Conservation (phyloP, 2,113 vertebrate genomes). For the Aldabrachelys gigantea region DNA sequence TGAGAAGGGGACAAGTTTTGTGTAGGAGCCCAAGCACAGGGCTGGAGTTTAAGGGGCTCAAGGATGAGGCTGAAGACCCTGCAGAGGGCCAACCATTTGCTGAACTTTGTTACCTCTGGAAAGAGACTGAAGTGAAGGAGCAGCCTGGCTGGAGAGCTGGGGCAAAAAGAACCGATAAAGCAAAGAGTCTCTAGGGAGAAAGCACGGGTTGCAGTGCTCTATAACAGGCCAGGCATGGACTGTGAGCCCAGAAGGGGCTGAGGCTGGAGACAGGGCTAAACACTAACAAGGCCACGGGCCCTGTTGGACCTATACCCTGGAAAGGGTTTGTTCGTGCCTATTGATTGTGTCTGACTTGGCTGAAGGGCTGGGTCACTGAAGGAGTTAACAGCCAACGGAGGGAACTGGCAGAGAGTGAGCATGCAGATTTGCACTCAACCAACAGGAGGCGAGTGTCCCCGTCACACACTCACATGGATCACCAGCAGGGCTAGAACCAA, state of each 20-base stretch:
- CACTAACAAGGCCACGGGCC: background rate
- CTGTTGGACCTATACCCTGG: background rate
- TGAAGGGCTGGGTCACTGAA: background rate
- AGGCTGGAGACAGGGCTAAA: background rate
- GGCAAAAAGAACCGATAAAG: background rate
- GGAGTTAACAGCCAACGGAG: background rate
- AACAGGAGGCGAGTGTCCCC: background rate
- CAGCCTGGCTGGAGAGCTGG: background rate
- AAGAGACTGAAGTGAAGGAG: background rate
- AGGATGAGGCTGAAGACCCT: background rate
- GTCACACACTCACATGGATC: background rate
- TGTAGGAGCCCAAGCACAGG: background rate
- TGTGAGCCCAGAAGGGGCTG: background rate
- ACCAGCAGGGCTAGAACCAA: rapidly evolving
- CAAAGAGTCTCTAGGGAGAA: background rate
- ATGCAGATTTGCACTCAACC: background rate
- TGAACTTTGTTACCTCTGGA: background rate
- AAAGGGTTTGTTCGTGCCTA: background rate
- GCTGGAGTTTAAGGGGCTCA: background rate
- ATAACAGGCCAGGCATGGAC: background rate
- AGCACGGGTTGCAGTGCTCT: background rate
- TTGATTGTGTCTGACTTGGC: background rate
- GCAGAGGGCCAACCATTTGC: background rate
- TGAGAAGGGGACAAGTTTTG: background rate
- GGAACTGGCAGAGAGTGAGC: background rate